Conservation (phyloP, 2,797 vertebrate genomes). For the Tenualosa ilisha region DNA sequence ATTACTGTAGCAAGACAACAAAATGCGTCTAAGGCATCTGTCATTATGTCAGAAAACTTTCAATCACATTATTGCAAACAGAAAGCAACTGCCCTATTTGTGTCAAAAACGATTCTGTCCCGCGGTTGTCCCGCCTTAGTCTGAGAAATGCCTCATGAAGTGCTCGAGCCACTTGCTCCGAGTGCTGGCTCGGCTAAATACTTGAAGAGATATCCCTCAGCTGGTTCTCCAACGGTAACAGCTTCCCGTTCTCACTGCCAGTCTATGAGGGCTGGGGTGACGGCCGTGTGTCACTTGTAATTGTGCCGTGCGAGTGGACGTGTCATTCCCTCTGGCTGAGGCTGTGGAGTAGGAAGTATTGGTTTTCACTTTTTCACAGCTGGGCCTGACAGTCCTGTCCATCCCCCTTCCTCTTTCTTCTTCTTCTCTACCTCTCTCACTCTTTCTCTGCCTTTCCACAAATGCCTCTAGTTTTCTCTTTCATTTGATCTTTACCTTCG, state of each 20-base stretch:
- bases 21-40: background rate
- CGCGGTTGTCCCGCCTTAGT: background rate
- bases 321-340: background rate
- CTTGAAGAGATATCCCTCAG: background rate
- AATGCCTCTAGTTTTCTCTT: background rate
- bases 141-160: background rate
- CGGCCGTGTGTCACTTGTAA: background rate
- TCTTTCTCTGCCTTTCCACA: background rate
- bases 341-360: background rate
- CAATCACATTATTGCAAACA: background rate
- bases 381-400: background rate
- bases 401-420: background rate
- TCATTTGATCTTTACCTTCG: background rate
- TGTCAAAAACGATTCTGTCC: background rate
- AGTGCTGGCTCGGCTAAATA: slow-evolving; percentile 3
- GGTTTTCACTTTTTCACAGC: background rate
- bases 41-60: background rate
- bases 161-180: background rate
- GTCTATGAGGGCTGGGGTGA: background rate
- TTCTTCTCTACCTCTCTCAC: background rate
- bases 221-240: background rate
- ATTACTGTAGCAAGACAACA: background rate
- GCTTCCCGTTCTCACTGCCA: background rate
- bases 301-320: background rate
- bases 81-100: background rate